Evolutionary conservation across 1,140 invertebrate species (phyloP).

Genomic region (Neodiprion lecontei): DNA sequence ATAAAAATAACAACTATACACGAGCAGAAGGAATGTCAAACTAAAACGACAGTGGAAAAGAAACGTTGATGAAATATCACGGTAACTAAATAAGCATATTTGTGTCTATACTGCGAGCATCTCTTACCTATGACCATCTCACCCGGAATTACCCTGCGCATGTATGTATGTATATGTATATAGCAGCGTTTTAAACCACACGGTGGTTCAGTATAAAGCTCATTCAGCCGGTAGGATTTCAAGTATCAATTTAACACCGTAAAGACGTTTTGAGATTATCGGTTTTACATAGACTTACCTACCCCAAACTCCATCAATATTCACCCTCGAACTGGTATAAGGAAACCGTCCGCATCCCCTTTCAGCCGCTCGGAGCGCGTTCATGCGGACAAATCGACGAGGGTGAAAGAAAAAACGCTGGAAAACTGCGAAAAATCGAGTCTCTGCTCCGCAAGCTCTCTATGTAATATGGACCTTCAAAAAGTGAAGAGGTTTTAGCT

Average conservation of each 20-base stretch:
- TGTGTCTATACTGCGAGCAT: too few relatives aligned
- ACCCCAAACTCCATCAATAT: slow-evolving; percentile 42
- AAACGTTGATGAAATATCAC: too few relatives aligned
- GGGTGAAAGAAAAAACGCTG: background rate
- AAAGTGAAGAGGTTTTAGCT: too few relatives aligned
- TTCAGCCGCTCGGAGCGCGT: slow-evolving; percentile 33
- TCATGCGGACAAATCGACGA: slow-evolving; percentile 38
- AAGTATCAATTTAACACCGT: slow-evolving; percentile 44
- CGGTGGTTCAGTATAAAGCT: background rate
- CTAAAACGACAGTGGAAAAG: too few relatives aligned
- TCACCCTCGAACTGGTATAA: slow-evolving; percentile 32
- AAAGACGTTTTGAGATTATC: slow-evolving; percentile 41
- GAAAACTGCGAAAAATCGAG: background rate
- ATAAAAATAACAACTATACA: too few relatives aligned
- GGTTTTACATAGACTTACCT: slow-evolving; percentile 44
- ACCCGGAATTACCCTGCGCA: too few relatives aligned
- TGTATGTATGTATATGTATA: too few relatives aligned
- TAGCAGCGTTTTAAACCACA: background rate
- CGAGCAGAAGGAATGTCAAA: too few relatives aligned
- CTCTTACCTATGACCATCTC: too few relatives aligned
- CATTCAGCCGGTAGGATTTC: background rate
- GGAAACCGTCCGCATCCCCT: slow-evolving; percentile 28
- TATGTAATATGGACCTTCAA: too few relatives aligned
- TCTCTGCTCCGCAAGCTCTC: background rate
- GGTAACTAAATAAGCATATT: too few relatives aligned